A percentile compares a stretch with the other conserved stretches of the same genome.
Conservation (phyloP, 35 echinoderm and acorn worm genomes). For the Heliocidaris tuberculata region DNA sequence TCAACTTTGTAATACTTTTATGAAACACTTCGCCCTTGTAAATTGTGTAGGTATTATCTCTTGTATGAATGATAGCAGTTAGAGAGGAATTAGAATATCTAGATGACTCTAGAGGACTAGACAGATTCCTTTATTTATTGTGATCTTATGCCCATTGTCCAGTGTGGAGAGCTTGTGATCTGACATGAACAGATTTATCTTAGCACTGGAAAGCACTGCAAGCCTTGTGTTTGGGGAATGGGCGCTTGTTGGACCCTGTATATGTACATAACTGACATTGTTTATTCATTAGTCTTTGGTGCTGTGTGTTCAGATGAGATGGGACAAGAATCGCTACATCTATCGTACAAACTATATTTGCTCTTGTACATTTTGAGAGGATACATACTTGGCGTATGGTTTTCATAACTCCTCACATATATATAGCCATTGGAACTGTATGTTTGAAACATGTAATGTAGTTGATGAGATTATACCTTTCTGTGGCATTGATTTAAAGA, state of each 20-base stretch:
- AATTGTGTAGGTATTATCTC: background rate
- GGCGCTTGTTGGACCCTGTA: background rate
- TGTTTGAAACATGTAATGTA: background rate
- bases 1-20: no score
- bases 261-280: slow-evolving; percentile 21
- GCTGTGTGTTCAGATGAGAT: slow-evolving; percentile 11
- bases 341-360: background rate
- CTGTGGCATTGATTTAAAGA: background rate
- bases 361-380: background rate
- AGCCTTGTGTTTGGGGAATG: background rate
- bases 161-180: background rate
- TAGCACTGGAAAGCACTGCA: background rate
- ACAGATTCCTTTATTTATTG: background rate
- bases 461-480: background rate
- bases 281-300: slow-evolving; percentile 32
- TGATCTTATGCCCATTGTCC: background rate
- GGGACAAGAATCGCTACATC: background rate
- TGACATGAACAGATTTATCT: background rate
- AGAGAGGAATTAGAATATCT: background rate
- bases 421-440: background rate
- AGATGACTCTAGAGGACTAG: background rate
- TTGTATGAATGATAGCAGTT: background rate
- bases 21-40: background rate
- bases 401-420: background rate
- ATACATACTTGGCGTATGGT: background rate